Percentiles rank a stretch among this genome's conserved stretches.
Conservation (phyloP, 2,888 invertebrate species). For the Carcina quercana region DNA sequence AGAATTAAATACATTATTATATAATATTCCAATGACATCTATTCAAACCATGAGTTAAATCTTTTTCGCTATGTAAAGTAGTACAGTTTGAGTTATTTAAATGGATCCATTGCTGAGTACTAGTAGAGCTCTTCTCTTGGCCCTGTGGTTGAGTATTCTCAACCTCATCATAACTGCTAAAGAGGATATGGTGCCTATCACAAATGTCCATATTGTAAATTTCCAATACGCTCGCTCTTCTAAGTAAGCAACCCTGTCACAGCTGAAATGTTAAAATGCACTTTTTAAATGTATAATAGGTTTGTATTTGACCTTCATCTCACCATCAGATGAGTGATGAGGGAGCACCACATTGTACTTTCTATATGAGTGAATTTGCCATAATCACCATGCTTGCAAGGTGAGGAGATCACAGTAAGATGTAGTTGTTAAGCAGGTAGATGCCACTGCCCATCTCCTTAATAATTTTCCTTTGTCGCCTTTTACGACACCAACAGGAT, state of each 20-base stretch:
- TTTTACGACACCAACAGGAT: too few relatives aligned
- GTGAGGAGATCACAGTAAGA: too few relatives aligned
- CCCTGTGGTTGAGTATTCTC: slow-evolving; percentile 78
- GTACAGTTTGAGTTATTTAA: slow-evolving; percentile 24
- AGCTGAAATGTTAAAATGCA: too few relatives aligned
- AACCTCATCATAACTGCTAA: slow-evolving; percentile 78
- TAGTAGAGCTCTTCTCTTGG: slow-evolving; percentile 80
- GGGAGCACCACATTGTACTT: too few relatives aligned
- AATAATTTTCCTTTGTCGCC: too few relatives aligned
- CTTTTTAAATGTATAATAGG: too few relatives aligned
- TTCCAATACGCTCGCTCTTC: slow-evolving; percentile 90
- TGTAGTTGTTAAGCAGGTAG: too few relatives aligned
- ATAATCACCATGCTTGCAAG: too few relatives aligned
- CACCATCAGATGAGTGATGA: too few relatives aligned
- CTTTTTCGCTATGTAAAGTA: slow-evolving; percentile 12
- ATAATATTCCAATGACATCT: background rate
- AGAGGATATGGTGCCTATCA: slow-evolving; percentile 78
- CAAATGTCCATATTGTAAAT: slow-evolving; percentile 83
- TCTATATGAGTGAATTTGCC: too few relatives aligned
- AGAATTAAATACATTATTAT: background rate
- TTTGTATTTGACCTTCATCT: too few relatives aligned
- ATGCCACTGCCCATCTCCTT: too few relatives aligned
- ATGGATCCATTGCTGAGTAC: slow-evolving; percentile 79
- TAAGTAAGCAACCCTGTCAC: slow-evolving; percentile 88
- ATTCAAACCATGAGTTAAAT: slow-evolving; percentile 7